phyloP scores from a whole-genome alignment of 2,113 vertebrate genomes.

The Lycocorax pyrrhopterus region DNA sequence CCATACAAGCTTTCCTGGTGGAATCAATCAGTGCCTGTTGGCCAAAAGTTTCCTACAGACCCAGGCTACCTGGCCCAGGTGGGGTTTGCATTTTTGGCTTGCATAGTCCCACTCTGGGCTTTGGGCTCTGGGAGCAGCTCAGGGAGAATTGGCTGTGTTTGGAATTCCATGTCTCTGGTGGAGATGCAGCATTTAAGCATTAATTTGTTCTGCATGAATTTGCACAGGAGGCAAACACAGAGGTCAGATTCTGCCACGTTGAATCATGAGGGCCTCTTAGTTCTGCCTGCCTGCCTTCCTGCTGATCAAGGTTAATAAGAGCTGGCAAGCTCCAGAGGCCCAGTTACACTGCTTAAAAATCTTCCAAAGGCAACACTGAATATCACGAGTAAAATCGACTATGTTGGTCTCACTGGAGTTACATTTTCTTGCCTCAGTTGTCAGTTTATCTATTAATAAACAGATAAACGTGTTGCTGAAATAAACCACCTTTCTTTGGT shows the following conservation, averaged over 20 bases:
- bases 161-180: not conserved
- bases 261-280: constrained; percentile 22
- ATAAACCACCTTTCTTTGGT: not conserved
- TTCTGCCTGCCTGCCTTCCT: constrained; percentile 17
- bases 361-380: not conserved
- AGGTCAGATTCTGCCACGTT: not conserved
- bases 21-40: not conserved
- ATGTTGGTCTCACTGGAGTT: not conserved
- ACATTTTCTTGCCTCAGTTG: not conserved
- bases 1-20: not conserved
- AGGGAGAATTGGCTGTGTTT: not conserved
- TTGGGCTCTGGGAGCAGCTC: not conserved
- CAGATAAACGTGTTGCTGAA: not conserved
- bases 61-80: not conserved
- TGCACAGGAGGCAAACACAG: constrained; percentile 35
- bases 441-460: not conserved
- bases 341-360: not conserved
- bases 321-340: constrained; percentile 34
- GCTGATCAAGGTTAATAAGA: constrained; percentile 24
- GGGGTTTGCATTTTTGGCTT: not conserved
- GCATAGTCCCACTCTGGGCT: not conserved
- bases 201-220: constrained; percentile 31
- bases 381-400: not conserved
- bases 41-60: not conserved
- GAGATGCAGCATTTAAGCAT: not conserved